phyloP scores from a whole-genome alignment of 2,113 vertebrate genomes.

The Bombycilla garrulus region DNA sequence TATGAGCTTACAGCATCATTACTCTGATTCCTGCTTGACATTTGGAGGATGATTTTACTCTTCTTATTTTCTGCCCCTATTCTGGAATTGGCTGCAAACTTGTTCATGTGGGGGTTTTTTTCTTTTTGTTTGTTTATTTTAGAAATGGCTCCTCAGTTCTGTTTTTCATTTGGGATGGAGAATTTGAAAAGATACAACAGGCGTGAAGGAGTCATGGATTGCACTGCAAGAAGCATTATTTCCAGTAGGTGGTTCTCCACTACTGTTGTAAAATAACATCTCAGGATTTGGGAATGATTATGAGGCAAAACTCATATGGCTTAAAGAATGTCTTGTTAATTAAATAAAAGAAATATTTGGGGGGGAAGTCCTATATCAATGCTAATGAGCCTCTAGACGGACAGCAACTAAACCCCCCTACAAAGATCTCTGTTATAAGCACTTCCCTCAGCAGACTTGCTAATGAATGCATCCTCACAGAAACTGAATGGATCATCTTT shows the following conservation, averaged over 20 bases:
- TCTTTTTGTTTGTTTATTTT: neutral
- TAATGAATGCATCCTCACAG: neutral
- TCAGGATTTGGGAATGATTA: neutral
- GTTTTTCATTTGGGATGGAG: neutral
- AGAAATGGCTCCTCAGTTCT: neutral
- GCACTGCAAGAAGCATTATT: neutral
- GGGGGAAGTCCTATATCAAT: neutral
- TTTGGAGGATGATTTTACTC: neutral
- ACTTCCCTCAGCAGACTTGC: neutral
- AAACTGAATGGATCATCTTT: neutral
- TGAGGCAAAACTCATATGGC: neutral
- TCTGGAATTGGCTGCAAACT: neutral
- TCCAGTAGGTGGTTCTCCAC: slow-evolving; percentile 1
- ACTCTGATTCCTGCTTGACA: neutral
- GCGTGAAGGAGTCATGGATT: neutral
- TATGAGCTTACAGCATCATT: neutral
- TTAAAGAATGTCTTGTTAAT: neutral
- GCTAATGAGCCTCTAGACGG: neutral
- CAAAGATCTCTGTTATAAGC: neutral
- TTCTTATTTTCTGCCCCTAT: neutral
- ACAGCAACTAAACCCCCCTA: neutral
- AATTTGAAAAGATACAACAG: neutral
- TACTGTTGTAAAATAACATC: neutral
- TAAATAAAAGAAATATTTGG: neutral
- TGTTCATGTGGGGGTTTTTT: neutral